Evolutionary conservation across 2,113 vertebrate genomes (phyloP), one percentile per base, ranked within the genome.

Genomic region (Rutilus rutilus): DNA sequence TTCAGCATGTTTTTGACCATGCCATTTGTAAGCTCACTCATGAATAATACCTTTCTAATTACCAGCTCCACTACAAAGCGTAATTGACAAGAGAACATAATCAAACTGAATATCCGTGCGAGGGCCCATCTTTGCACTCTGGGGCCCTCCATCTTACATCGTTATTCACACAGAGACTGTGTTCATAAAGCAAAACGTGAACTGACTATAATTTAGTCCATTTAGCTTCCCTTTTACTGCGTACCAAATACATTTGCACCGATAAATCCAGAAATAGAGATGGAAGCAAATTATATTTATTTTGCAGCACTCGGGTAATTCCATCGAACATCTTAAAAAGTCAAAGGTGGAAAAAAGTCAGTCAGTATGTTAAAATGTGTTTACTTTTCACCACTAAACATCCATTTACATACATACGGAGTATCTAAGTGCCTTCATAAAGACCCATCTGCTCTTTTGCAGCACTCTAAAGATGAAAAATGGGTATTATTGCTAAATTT

Each of bases 1-100:
- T 78, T 65, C 67, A 36, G 64, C 78, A 82, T 42, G n/a, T 86
- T 50, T 77, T 77, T 89, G 88, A 84, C 57, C 85, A 84, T 42
- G 69, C 42, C 54, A 64, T 81, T 84, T 69, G 42, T 65, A 33
- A 76, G 50, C 71, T 39, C 50, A 45, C 39, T 77, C 82, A 74
- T 81, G 85, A 86, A 81, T 75, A 86, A 52, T 81, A 30, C 39
- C 30, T 71, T 67, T 73, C 76, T 85, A 86, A 89, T 89, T 86
- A 86, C 78, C 69, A 39, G 76, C 86, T 83, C 82, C 78, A 85
- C 71, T 81, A 84, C 42, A 89, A 60, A 59, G 21, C 27, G 21
- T 17, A 73, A 84, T 60, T 64, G 60, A 84, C 23, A 21, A 23
- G 69, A 50, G 74, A 85, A 84, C 36, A 75, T 52, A 88, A 88